Conservation (phyloP, 2,888 invertebrate genomes). For the Schizaphis graminum region DNA sequence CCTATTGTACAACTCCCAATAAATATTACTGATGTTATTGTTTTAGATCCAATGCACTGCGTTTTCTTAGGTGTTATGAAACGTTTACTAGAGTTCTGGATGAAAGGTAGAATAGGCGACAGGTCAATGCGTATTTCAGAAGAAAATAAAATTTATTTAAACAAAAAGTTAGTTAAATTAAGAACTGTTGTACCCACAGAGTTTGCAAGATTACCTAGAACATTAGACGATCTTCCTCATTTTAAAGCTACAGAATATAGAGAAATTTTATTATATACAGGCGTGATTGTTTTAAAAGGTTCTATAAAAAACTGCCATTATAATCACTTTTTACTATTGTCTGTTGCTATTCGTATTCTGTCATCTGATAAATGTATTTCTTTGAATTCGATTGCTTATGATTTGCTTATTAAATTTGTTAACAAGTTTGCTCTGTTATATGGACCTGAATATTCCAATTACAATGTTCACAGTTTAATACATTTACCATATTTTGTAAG, state of each 20-base stretch:
- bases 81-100: neutral
- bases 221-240: neutral
- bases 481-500: neutral
- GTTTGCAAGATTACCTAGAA: constrained; percentile 1
- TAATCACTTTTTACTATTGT: constrained; percentile 4
- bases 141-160: neutral
- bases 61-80: constrained; percentile 16
- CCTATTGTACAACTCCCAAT: neutral
- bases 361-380: constrained; percentile 2
- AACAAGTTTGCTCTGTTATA: constrained; percentile 2
- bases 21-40: constrained; percentile 7
- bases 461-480: constrained; percentile 3
- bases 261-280: neutral
- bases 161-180: neutral
- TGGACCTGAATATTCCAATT: constrained; percentile 1
- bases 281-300: neutral
- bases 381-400: neutral
- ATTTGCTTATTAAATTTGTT: constrained; percentile 6
- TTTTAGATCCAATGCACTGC: neutral
- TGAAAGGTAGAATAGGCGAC: neutral
- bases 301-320: neutral
- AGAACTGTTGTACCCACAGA: neutral
- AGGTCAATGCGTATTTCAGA: neutral
- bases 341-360: neutral
- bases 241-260: constrained; percentile 2